Evolutionary conservation across 2,888 invertebrate genomes (phyloP), one percentile per base, ranked within the genome.

Genomic region (Anoncus sp.): DNA sequence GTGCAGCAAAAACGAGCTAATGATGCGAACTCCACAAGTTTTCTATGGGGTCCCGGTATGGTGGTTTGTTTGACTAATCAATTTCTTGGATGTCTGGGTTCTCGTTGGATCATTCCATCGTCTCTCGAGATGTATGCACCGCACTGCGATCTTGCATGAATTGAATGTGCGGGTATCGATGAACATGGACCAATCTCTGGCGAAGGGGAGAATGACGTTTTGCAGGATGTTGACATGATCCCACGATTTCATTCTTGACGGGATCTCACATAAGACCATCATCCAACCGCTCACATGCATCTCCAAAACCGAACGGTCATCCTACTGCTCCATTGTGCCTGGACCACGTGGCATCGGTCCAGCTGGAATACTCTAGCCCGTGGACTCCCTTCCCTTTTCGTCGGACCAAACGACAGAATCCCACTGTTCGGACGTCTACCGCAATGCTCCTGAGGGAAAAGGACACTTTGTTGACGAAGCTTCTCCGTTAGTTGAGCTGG

Each of bases 61-160:
- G 51, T 74, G 76, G 76, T 40, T 40, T 40, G 40, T 14, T 40
- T 40, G 40, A 14, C 40, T 14, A 40, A 40, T 40, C 9, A 2
- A 40, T 40, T 2, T 14, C 3, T 2, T 7, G 3, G 40, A 40
- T 7, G 40, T 40, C 40, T 14, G 40, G 40, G 40, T 40, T 10
- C 9, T 40, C 40, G 9, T 40, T 7, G 40, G 14, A 40, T 14
- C 40, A 40, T 7, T 2, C 40, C 40, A 40, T 40, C n/a, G n/a
- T n/a, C n/a, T n/a, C n/a, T n/a, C n/a, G n/a, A n/a, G n/a, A n/a
- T n/a, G n/a, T n/a, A n/a, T 40, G 40, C 2, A n/a, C n/a, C n/a
- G 43, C 43, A 43, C 3, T 7, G 4, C 6, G 2, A 43, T 43
- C 43, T 7, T 43, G 43, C 43, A 43, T 43, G n/a, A 43, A 43